Percentiles rank a stretch among this genome's conserved stretches.
These are phyloP conservation scores for Arremon brunneinucha DNA, from an alignment of 2,797 vertebrate species.

Conservation along the genomic window DNA sequence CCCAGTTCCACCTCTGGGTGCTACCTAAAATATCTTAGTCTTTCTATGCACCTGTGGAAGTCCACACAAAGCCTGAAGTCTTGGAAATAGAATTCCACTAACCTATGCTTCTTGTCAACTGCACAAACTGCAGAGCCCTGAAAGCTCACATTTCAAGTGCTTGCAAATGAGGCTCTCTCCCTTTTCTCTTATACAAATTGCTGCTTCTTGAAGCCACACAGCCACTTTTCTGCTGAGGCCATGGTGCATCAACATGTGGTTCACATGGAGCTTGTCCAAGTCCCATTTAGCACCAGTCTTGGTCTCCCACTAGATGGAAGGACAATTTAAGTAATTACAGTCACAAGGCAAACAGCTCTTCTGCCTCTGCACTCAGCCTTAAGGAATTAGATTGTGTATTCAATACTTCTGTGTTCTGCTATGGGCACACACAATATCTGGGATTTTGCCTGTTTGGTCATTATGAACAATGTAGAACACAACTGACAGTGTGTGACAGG, in stretches of 20 bases:
- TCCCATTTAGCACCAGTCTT: neutral
- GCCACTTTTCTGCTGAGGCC: neutral
- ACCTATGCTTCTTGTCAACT: neutral
- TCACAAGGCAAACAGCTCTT: neutral
- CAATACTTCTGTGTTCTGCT: too few relatives aligned
- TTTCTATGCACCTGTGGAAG: neutral
- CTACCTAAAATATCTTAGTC: neutral
- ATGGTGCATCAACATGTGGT: fast-evolving
- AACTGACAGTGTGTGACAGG: neutral
- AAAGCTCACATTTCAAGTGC: neutral
- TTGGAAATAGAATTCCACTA: neutral
- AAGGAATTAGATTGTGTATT: neutral
- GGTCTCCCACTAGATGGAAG: neutral
- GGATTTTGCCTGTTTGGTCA: neutral
- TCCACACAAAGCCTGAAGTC: neutral
- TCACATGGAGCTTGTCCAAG: neutral
- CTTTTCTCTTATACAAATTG: neutral
- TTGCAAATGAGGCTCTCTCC: neutral
- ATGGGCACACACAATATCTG: neutral
- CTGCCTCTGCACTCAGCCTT: neutral
- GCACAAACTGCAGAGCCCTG: neutral
- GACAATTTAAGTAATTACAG: neutral
- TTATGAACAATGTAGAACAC: neutral
- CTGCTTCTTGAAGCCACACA: neutral
- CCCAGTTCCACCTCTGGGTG: neutral